Percentiles rank a stretch among this genome's conserved stretches.
Conservation (phyloP, 2,888 invertebrate genomes). For the Unio delphinus region DNA sequence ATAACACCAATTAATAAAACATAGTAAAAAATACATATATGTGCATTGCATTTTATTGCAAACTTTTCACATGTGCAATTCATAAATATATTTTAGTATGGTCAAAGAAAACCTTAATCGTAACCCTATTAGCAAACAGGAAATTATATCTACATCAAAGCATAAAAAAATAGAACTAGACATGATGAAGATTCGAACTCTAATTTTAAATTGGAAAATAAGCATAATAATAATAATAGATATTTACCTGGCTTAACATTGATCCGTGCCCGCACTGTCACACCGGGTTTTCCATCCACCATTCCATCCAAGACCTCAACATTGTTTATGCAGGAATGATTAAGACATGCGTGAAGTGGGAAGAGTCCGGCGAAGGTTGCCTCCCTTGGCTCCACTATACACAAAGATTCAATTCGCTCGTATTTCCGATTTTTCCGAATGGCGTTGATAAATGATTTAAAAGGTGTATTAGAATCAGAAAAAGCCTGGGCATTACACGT, state of each 20-base stretch:
- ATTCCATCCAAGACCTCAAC: conserved; percentile 45
- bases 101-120: too few relatives aligned
- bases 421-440: conserved; percentile 24
- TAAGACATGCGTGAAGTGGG: conserved; percentile 57
- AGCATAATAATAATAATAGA: too few relatives aligned
- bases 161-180: too few relatives aligned
- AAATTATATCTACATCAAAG: too few relatives aligned
- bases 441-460: conserved; percentile 34
- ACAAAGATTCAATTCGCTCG: conserved; percentile 1
- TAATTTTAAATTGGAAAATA: too few relatives aligned
- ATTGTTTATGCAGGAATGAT: conserved; percentile 59
- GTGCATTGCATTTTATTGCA: too few relatives aligned
- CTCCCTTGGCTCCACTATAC: conserved; percentile 40
- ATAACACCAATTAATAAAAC: too few relatives aligned
- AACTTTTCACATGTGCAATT: too few relatives aligned
- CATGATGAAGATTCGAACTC: neutral
- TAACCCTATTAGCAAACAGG: too few relatives aligned
- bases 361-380: conserved; percentile 61
- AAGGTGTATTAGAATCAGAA: conserved; percentile 48
- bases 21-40: too few relatives aligned
- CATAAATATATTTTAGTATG: too few relatives aligned
- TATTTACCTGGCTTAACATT: conserved; percentile 36
- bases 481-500: conserved; percentile 58
- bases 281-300: conserved; percentile 45
- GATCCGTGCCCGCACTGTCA: conserved; percentile 50